These are phyloP conservation scores for Choloepus hoffmanni DNA, from an alignment of 2,113 vertebrate species.

Conservation along the genomic window DNA sequence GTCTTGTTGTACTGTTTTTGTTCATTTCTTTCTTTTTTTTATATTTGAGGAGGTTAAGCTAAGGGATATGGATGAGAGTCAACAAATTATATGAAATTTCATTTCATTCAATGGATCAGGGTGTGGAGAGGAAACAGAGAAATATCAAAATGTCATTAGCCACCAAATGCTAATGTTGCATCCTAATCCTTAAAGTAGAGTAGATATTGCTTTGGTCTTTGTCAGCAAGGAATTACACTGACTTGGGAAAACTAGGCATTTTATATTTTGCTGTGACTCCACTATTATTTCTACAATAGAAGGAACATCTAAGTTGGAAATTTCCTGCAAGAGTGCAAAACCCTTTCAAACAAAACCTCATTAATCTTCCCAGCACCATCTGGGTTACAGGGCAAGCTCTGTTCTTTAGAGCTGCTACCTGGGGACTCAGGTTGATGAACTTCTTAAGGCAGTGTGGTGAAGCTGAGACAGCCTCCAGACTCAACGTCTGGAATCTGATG, in stretches of 20 bases:
- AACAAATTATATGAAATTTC: not conserved
- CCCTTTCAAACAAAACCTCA: constrained; percentile 55
- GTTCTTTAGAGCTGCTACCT: not conserved
- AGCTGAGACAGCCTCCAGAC: not conserved
- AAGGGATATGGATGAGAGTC: not conserved
- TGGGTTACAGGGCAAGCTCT: constrained; percentile 2
- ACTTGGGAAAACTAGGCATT: not conserved
- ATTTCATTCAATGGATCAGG: not conserved
- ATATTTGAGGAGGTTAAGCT: not conserved
- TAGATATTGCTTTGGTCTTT: not conserved
- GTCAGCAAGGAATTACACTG: not conserved
- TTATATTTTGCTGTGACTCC: constrained; percentile 40
- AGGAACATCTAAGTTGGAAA: constrained; percentile 17
- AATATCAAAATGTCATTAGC: not conserved
- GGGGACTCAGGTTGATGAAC: not conserved
- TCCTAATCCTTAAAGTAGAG: not conserved
- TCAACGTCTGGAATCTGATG: not conserved
- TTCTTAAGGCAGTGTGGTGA: not conserved
- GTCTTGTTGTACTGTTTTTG: not conserved
- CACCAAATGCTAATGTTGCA: not conserved
- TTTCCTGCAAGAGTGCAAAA: constrained; percentile 12
- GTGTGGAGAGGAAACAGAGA: not conserved
- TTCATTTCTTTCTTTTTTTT: constrained; percentile 13
- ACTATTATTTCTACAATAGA: constrained; percentile 30
- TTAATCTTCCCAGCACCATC: constrained; percentile 30